Evolutionary conservation across 1,140 invertebrate genomes (phyloP).

Genomic region (Bathynomus jamesi): DNA sequence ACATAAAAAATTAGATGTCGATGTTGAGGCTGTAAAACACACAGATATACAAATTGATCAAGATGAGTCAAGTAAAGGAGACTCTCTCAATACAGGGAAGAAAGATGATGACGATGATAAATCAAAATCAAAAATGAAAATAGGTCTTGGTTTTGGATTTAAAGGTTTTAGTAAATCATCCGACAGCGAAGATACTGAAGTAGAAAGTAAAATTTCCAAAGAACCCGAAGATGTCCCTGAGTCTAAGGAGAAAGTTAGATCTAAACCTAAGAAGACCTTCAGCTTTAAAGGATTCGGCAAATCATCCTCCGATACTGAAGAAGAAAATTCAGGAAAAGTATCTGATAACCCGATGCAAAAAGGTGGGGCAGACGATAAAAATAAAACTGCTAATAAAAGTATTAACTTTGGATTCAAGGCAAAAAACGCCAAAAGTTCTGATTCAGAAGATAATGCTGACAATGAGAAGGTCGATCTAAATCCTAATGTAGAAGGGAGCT

Average conservation of each 20-base stretch:
- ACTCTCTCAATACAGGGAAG: slow-evolving; percentile 9
- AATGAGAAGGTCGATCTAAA: slow-evolving; percentile 15
- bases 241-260: slow-evolving; percentile 17
- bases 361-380: slow-evolving; percentile 20
- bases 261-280: slow-evolving; percentile 22
- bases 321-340: slow-evolving; percentile 18
- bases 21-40: not conserved
- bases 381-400: slow-evolving; percentile 12
- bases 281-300: slow-evolving; percentile 22
- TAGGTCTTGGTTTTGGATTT: slow-evolving; percentile 25
- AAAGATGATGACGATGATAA: slow-evolving; percentile 28
- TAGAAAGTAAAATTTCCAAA: slow-evolving; percentile 16
- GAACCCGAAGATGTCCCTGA: slow-evolving; percentile 14
- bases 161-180: slow-evolving; percentile 18
- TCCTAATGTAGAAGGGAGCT: slow-evolving; percentile 7
- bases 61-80: slow-evolving; percentile 4
- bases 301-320: slow-evolving; percentile 22
- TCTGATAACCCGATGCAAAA: not conserved
- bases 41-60: slow-evolving; percentile 3
- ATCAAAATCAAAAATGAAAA: slow-evolving; percentile 20
- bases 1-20: not conserved
- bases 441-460: slow-evolving; percentile 26
- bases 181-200: slow-evolving; percentile 23
- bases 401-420: slow-evolving; percentile 22
- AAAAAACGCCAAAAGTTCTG: slow-evolving; percentile 16